A percentile compares a stretch with the other conserved stretches of the same genome.
These are phyloP conservation scores for Diaprepes abbreviatus DNA, from an alignment of 2,888 invertebrate species.

Conservation along the genomic window DNA sequence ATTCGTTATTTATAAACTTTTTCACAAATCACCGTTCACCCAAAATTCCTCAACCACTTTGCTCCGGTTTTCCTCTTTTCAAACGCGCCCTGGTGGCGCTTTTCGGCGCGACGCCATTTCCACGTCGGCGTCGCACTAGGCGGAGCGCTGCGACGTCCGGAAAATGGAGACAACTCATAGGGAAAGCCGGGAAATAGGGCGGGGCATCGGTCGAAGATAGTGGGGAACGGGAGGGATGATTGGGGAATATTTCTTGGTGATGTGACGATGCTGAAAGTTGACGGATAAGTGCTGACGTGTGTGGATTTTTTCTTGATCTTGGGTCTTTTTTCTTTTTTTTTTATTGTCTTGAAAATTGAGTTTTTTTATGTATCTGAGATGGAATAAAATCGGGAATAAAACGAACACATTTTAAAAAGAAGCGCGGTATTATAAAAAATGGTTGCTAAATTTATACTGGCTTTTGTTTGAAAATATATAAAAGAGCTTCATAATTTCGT, in stretches of 20 bases:
- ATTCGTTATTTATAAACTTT: conserved; percentile 15
- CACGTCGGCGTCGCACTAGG: conserved; percentile 42
- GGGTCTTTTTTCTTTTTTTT: neutral
- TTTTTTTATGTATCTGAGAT: conserved; percentile 3
- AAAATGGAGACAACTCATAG: conserved; percentile 16
- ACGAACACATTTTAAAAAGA: neutral
- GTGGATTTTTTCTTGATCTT: conserved; percentile 21
- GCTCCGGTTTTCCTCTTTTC: conserved; percentile 23
- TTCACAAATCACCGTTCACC: conserved; percentile 36
- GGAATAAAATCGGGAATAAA: conserved; percentile 1
- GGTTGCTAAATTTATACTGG: neutral
- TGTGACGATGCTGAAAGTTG: conserved; percentile 20
- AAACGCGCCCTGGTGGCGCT: conserved; percentile 61
- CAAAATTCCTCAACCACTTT: conserved; percentile 30
- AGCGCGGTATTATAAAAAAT: neutral
- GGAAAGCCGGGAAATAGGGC: neutral
- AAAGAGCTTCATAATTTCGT: no score
- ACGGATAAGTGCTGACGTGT: conserved; percentile 36
- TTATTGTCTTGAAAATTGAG: conserved; percentile 18
- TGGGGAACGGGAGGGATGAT: conserved; percentile 12
- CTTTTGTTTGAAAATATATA: no score
- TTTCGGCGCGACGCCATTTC: conserved; percentile 51
- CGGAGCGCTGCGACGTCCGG: conserved; percentile 34
- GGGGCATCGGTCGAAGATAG: neutral
- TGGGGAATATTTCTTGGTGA: conserved; percentile 33